These are phyloP conservation scores for Amniataba percoides DNA, from an alignment of 2,797 vertebrate genomes.

Conservation along the genomic window DNA sequence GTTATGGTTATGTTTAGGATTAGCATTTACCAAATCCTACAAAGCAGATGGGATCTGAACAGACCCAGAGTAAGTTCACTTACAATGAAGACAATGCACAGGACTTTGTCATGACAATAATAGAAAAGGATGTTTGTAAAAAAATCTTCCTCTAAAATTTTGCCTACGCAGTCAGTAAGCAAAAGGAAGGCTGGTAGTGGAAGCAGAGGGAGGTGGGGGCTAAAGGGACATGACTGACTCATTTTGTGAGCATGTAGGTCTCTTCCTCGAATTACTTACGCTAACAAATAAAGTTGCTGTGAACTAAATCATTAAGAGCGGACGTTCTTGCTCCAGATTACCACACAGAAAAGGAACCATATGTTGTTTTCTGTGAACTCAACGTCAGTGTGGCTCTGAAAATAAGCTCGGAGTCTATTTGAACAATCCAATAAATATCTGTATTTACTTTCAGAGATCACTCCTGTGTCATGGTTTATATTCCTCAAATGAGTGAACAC, in stretches of 20 bases:
- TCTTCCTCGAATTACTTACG: slow-evolving; percentile 51
- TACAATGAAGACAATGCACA: neutral
- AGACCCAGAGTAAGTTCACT: neutral
- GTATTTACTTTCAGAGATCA: slow-evolving; percentile 28
- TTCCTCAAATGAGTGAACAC: neutral
- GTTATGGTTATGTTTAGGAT: neutral
- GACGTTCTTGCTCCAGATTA: slow-evolving; percentile 47
- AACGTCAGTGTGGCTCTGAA: slow-evolving; percentile 24
- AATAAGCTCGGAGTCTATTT: slow-evolving; percentile 22
- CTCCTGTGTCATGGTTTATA: slow-evolving; percentile 4
- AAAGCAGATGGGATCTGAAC: neutral
- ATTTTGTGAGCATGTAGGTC: slow-evolving; percentile 51
- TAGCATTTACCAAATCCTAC: neutral
- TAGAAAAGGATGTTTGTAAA: neutral
- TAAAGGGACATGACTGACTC: slow-evolving; percentile 31
- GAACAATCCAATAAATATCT: slow-evolving; percentile 25
- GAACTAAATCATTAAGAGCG: slow-evolving; percentile 39
- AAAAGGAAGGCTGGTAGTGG: neutral
- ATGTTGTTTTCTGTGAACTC: slow-evolving; percentile 45
- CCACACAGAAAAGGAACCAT: slow-evolving; percentile 47
- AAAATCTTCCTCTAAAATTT: neutral
- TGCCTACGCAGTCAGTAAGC: slow-evolving; percentile 6
- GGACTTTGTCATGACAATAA: neutral
- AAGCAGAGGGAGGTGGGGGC: slow-evolving; percentile 2
- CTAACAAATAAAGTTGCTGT: slow-evolving; percentile 52